Evolutionary conservation across 2,888 invertebrate genomes (phyloP).

Genomic region (Tetropium fuscum): DNA sequence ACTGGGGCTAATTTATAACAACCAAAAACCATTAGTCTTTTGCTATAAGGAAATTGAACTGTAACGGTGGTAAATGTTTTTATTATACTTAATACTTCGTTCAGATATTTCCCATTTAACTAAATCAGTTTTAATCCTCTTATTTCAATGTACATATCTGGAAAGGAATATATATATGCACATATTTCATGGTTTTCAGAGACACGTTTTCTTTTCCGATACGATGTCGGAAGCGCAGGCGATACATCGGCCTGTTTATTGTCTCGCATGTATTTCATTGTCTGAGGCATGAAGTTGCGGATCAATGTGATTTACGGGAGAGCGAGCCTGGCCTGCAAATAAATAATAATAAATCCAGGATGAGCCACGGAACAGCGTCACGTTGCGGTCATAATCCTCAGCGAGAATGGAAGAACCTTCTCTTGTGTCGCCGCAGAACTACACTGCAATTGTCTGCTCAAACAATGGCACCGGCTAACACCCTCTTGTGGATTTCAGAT

Average conservation of each 20-base stretch:
- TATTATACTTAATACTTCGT: too few species aligned
- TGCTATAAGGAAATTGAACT: too few species aligned
- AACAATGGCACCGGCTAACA: constrained; percentile 18
- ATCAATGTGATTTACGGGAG: constrained; percentile 51
- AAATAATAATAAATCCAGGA: constrained; percentile 55
- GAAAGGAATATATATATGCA: constrained; percentile 4
- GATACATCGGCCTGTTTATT: constrained; percentile 43
- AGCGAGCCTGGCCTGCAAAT: constrained; percentile 47
- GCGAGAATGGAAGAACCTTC: constrained; percentile 37
- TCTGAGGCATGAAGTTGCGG: constrained; percentile 39
- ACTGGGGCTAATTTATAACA: too few species aligned
- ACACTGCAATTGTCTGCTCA: constrained; percentile 21
- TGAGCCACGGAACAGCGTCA: constrained; percentile 50
- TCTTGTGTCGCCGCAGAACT: constrained; percentile 23
- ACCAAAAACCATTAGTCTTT: too few species aligned
- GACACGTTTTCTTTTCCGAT: constrained; percentile 28
- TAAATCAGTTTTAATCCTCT: constrained; percentile 10
- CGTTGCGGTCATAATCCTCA: constrained; percentile 51
- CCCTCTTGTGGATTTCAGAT: constrained; percentile 14
- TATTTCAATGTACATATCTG: constrained; percentile 16
- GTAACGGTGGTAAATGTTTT: too few species aligned
- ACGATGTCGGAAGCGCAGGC: constrained; percentile 22
- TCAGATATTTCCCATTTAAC: constrained; percentile 7
- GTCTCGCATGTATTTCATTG: constrained; percentile 46
- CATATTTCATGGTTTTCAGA: constrained; percentile 28